These are phyloP conservation scores for Pseudococcus viburni DNA, from an alignment of 2,888 invertebrate species.

Conservation along the genomic window DNA sequence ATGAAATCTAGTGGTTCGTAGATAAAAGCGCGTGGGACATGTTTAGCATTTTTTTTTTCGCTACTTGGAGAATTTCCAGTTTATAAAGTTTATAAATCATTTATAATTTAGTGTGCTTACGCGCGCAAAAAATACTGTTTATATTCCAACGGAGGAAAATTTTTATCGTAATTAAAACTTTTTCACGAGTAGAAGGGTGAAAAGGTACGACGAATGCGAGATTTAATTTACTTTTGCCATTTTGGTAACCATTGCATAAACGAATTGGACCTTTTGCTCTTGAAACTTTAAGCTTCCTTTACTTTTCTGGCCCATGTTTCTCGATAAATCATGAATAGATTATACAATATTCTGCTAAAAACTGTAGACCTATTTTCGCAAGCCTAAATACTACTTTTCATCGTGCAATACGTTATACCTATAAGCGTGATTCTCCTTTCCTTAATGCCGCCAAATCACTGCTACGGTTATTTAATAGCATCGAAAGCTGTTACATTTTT, in stretches of 20 bases:
- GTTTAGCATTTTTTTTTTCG: slow-evolving; percentile 17
- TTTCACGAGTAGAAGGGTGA: not conserved
- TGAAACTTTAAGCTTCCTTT: slow-evolving; percentile 51
- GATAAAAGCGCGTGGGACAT: slow-evolving; percentile 22
- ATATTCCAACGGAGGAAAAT: not conserved
- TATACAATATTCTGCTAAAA: slow-evolving; percentile 52
- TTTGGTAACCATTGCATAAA: slow-evolving; percentile 44
- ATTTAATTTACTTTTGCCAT: slow-evolving; percentile 39
- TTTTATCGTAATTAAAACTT: slow-evolving; percentile 52
- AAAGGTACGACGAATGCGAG: slow-evolving; percentile 42
- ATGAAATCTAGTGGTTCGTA: slow-evolving; percentile 55
- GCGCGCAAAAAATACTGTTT: slow-evolving; percentile 35
- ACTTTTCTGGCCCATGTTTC: slow-evolving; percentile 52
- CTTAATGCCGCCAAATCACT: slow-evolving; percentile 15
- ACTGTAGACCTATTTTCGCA: slow-evolving; percentile 40
- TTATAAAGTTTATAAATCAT: slow-evolving; percentile 51
- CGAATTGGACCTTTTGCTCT: slow-evolving; percentile 53
- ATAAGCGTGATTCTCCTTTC: slow-evolving; percentile 10
- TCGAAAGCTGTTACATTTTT: slow-evolving; percentile 34
- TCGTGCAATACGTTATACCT: slow-evolving; percentile 46
- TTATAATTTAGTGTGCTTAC: slow-evolving; percentile 40
- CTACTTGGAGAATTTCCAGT: slow-evolving; percentile 25
- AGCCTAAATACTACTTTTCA: slow-evolving; percentile 44
- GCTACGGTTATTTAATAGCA: slow-evolving; percentile 37
- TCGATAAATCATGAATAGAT: slow-evolving; percentile 57